phyloP scores from a whole-genome alignment of 2,888 invertebrate genomes.

The Spicauda simplicius region DNA sequence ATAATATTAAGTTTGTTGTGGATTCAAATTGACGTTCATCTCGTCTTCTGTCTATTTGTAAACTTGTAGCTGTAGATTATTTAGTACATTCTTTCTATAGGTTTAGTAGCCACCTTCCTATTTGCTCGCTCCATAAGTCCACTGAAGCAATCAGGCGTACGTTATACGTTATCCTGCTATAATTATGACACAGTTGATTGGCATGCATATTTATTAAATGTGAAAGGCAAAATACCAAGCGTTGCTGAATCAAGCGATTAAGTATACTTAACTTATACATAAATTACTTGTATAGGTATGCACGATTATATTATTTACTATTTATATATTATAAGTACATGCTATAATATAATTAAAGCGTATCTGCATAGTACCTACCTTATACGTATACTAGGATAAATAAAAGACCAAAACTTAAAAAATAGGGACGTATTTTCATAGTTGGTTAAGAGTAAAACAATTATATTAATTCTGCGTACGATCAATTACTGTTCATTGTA shows the following conservation, averaged over 20 bases:
- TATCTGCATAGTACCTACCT: no score
- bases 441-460: no score
- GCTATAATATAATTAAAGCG: background rate
- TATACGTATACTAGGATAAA: no score
- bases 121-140: background rate
- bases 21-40: no score
- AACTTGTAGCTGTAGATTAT: no score
- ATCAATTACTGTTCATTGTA: background rate
- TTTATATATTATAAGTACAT: background rate
- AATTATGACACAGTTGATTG: constrained; percentile 32
- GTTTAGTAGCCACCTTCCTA: background rate
- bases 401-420: no score
- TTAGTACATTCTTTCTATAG: background rate
- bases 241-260: constrained; percentile 24
- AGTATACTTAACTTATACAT: background rate
- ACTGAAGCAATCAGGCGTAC: constrained; percentile 22
- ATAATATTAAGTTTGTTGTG: no score
- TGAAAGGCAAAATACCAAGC: constrained; percentile 34
- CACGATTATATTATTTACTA: background rate
- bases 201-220: constrained; percentile 32
- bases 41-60: no score
- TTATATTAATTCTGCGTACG: no score
- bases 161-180: constrained; percentile 24
- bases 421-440: no score
- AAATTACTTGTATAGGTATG: background rate